Conservation (phyloP, 1,140 invertebrate species). For the Drosophila sproati region DNA sequence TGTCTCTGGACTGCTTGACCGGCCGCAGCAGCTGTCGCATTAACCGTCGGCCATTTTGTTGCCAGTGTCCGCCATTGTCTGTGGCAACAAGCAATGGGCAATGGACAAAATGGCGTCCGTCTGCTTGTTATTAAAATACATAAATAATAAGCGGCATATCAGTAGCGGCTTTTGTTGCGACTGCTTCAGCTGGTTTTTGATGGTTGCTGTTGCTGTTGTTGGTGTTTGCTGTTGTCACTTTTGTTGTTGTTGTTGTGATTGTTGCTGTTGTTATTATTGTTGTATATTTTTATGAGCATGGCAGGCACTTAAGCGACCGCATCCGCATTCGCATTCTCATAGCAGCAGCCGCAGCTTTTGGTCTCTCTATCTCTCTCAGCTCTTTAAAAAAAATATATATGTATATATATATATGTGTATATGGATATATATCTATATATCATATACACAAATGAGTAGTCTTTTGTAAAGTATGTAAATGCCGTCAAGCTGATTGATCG, state of each 20-base stretch:
- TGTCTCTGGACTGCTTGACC: conserved; percentile 1
- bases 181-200: conserved; percentile 21
- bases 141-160: conserved; percentile 82
- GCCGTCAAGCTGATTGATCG: conserved; percentile 19
- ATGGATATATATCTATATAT: background rate
- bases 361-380: conserved; percentile 10
- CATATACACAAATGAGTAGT: background rate
- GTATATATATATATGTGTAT: background rate
- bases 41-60: conserved; percentile 79
- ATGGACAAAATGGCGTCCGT: conserved; percentile 42
- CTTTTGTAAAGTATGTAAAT: conserved; percentile 16
- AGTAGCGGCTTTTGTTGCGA: conserved; percentile 79
- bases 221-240: background rate
- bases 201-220: background rate
- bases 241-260: background rate
- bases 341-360: conserved; percentile 23
- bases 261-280: conserved; percentile 24
- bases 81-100: conserved; percentile 46
- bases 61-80: conserved; percentile 68
- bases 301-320: conserved; percentile 79
- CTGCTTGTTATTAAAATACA: conserved; percentile 81
- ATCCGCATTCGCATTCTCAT: conserved; percentile 53
- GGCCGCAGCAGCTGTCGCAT: conserved; percentile 76
- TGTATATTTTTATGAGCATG: conserved; percentile 75
- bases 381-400: background rate